Base-by-base conservation (phyloP, 92 coral and sea anemone genomes). In the Palythoa grandiflora region DNA sequence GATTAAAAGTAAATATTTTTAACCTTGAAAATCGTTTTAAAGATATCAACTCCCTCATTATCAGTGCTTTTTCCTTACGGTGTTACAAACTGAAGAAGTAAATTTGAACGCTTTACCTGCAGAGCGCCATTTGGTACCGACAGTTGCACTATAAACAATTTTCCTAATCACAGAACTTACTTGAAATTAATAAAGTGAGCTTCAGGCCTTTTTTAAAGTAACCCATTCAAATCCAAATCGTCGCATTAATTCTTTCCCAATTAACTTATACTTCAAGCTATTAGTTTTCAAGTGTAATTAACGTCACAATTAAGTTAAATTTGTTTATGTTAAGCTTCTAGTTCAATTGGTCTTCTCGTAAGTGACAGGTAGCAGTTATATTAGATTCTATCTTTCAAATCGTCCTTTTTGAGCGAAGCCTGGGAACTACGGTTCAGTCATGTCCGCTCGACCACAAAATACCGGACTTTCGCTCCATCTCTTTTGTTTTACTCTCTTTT, bases 251-350 rank as follows among this genome's bases (percentile, higher is more conserved):
- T 17, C 21, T 28, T 20, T 53, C 9, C 9, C 38, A 50, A 63
- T 63, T 28, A n/a, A 12, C 61, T 12, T 39, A 0, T 28, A 50
- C 38, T 57, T 17, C 12, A 21, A 48, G 37, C 19, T 21, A 14
- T 16, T 3, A 21, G 28, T 35, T 6, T 16, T 53, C 9, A 19
- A 61, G 14, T 47, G 55, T 80, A 80, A 80, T 44, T 44, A 44
- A 3, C 85, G 85, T 80, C 73, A 80, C 61, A 80, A 80, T 60
- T 17, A 61, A 80, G 38, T 1, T 60, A n/a, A n/a, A 80, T 80
- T 80, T 80, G 85, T 80, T 80, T 63, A 61, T 40, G 0, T 21
- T n/a, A 39, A 44, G 15, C 73, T n/a, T 44, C 40, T 48, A 14
- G 15, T 44, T 63, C 60, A 51, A 21, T 4, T 11, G 19, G 40